A percentile compares a stretch with the other conserved stretches of the same genome.
Evolutionary conservation across 1,140 invertebrate species (phyloP).

Genomic region (Belonocnema kinseyi): DNA sequence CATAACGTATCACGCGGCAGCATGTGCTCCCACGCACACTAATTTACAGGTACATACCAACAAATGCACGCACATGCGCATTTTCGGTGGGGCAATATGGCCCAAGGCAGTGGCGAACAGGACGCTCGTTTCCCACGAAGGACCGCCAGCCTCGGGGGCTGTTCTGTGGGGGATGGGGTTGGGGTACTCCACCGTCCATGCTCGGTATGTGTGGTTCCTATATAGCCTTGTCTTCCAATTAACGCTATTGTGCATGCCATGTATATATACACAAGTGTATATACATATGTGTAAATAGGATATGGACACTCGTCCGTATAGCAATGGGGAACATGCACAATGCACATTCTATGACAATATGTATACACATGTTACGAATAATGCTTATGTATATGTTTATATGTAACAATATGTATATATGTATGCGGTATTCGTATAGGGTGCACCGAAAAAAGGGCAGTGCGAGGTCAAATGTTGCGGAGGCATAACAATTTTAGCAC

Average conservation of each 20-base stretch:
- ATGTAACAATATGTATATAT: neutral
- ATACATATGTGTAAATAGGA: conserved; percentile 36
- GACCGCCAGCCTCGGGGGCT: conserved; percentile 54
- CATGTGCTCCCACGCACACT: conserved; percentile 18
- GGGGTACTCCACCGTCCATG: conserved; percentile 50
- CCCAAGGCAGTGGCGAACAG: conserved; percentile 55
- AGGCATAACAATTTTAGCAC: conserved; percentile 27
- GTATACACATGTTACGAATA: conserved; percentile 9
- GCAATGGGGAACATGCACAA: conserved; percentile 14
- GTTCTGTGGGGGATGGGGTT: conserved; percentile 52
- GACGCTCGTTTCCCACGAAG: conserved; percentile 58
- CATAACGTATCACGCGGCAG: conserved; percentile 18
- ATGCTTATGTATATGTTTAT: neutral
- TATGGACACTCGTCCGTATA: conserved; percentile 37
- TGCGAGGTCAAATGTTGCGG: conserved; percentile 28
- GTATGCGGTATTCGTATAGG: neutral
- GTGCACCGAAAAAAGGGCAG: conserved; percentile 2
- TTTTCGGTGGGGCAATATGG: conserved; percentile 39
- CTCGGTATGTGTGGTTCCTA: conserved; percentile 54
- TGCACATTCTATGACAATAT: neutral
- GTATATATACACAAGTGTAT: conserved; percentile 47
- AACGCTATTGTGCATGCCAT: conserved; percentile 57
- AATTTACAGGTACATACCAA: conserved; percentile 23
- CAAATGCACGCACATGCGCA: conserved; percentile 19
- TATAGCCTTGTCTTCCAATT: conserved; percentile 62